Percentiles rank a stretch among this genome's conserved stretches.
phyloP scores from a whole-genome alignment of 2,797 vertebrate genomes.

The Nothura maculosa region DNA sequence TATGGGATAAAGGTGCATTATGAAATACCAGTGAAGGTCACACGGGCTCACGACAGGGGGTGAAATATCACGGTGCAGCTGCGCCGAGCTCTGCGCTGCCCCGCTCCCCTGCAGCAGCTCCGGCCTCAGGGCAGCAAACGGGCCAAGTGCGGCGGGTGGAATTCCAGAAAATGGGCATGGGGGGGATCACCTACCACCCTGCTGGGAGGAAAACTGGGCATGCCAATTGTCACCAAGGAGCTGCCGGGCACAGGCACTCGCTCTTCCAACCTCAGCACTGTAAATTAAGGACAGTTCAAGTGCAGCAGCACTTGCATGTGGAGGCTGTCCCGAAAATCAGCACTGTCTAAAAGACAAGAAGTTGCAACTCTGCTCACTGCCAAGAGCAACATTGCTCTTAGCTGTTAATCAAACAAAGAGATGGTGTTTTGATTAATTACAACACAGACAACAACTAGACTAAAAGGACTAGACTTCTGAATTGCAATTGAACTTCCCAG shows the following conservation, averaged over 20 bases:
- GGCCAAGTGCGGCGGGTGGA: accelerated
- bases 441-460: not conserved
- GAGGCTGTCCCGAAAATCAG: not conserved
- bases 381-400: not conserved
- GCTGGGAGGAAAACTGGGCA: not conserved
- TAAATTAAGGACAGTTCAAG: not conserved
- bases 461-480: not conserved
- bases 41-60: not conserved
- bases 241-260: not conserved
- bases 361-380: not conserved
- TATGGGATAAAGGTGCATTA: conserved; percentile 52
- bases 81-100: not conserved
- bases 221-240: not conserved
- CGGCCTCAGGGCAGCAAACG: accelerated
- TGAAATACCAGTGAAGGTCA: conserved; percentile 60
- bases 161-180: not conserved
- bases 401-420: not conserved
- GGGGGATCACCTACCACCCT: not conserved
- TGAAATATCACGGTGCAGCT: not conserved
- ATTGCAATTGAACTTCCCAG: not conserved
- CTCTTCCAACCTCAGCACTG: not conserved
- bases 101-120: not conserved
- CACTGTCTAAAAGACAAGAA: not conserved
- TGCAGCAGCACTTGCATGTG: not conserved
- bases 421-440: not conserved